phyloP scores from a whole-genome alignment of 2,797 vertebrate species.

The Alcedo quadribrachys region DNA sequence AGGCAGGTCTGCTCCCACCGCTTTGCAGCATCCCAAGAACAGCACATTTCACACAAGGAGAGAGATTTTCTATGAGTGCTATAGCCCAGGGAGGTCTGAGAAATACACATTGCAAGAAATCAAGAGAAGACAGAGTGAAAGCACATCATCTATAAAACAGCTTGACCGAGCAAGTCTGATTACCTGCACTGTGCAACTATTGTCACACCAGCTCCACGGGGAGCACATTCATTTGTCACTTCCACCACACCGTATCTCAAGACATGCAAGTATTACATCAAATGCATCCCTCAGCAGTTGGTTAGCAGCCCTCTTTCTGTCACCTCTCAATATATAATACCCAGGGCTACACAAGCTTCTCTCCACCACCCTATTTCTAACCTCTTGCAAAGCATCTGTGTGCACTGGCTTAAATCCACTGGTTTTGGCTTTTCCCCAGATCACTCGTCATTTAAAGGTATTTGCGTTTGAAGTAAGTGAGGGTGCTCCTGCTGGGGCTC shows the following conservation, averaged over 20 bases:
- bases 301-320: neutral
- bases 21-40: neutral
- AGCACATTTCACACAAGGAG: neutral
- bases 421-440: neutral
- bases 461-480: conserved; percentile 44
- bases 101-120: conserved; percentile 4
- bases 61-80: neutral
- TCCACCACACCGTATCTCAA: neutral
- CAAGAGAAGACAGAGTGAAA: conserved; percentile 27
- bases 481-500: conserved; percentile 14
- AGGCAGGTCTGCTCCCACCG: neutral
- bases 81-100: neutral
- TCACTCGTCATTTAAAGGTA: neutral
- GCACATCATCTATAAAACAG: conserved; percentile 5
- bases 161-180: conserved; percentile 11
- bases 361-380: conserved; percentile 1
- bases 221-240: neutral
- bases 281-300: neutral
- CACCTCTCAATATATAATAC: neutral
- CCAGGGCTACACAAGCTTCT: neutral
- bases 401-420: neutral
- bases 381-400: neutral
- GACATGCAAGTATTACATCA: neutral
- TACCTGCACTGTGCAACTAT: neutral
- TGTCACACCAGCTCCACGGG: neutral